These are phyloP conservation scores for Agriopis leucophaearia DNA, from an alignment of 2,888 invertebrate genomes.

Conservation along the genomic window DNA sequence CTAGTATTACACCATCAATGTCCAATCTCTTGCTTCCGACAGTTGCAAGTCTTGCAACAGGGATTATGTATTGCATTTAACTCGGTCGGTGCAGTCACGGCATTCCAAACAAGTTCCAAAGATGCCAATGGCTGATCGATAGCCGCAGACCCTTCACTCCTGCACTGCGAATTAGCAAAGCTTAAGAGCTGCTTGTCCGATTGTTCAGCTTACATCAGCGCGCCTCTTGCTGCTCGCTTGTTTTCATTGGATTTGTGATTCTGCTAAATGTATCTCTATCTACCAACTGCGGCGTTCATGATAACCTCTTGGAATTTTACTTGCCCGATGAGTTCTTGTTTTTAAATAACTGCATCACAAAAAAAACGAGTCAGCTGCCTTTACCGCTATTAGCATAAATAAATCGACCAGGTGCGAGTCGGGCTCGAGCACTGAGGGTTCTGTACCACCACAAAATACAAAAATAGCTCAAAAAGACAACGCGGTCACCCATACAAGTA, in stretches of 20 bases:
- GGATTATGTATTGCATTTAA: neutral
- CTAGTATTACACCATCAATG: neutral
- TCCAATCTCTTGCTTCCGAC: constrained; percentile 28
- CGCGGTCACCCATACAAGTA: no score
- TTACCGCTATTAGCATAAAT: neutral
- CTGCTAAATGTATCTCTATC: neutral
- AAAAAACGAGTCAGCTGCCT: neutral
- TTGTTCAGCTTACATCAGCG: neutral
- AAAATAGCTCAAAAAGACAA: no score
- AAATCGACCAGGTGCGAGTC: no score
- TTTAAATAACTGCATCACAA: neutral
- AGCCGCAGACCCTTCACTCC: constrained; percentile 26
- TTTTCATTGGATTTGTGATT: neutral
- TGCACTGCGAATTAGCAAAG: constrained; percentile 33
- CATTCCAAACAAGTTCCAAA: constrained; percentile 50
- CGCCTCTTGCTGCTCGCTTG: neutral
- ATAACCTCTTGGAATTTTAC: neutral
- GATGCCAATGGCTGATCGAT: constrained; percentile 45
- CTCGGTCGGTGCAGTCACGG: constrained; percentile 36
- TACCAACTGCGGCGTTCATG: no score
- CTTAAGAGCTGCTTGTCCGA: neutral
- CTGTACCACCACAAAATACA: no score
- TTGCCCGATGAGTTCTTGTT: neutral
- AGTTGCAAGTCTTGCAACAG: constrained; percentile 20
- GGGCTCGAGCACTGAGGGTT: no score